Conservation (phyloP, 2,797 vertebrate species). For the Ambastaia sidthimunki region DNA sequence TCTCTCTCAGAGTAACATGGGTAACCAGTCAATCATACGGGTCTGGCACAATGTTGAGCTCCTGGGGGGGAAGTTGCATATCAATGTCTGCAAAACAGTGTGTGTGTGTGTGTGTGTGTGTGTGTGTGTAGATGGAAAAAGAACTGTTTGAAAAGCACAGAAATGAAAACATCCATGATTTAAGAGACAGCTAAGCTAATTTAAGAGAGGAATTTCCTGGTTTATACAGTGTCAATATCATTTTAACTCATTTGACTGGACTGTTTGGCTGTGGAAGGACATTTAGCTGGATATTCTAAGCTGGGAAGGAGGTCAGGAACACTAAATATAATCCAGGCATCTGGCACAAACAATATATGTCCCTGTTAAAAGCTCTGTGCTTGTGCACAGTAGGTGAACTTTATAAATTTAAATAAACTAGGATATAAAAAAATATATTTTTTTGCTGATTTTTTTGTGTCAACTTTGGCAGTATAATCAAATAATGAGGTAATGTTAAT, state of each 20-base stretch:
- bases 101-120: slow-evolving; percentile 12
- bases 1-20: slow-evolving; percentile 60
- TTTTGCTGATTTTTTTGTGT: too few relatives aligned
- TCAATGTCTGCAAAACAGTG: slow-evolving; percentile 37
- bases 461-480: too few relatives aligned
- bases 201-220: slow-evolving; percentile 37
- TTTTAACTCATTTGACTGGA: slow-evolving; percentile 37
- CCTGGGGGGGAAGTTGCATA: slow-evolving; percentile 40
- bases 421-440: too few relatives aligned
- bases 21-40: slow-evolving; percentile 55
- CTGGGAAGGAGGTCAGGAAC: slow-evolving; percentile 37
- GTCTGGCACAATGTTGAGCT: slow-evolving; percentile 51
- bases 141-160: slow-evolving; percentile 31
- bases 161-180: slow-evolving; percentile 53
- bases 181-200: slow-evolving; percentile 50
- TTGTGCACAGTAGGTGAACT: too few relatives aligned
- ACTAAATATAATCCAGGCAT: slow-evolving; percentile 43
- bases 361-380: not conserved
- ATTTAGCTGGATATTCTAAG: slow-evolving; percentile 27
- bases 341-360: slow-evolving; percentile 20
- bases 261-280: slow-evolving; percentile 24
- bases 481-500: too few relatives aligned
- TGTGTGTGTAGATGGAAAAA: not conserved
- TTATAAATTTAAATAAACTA: too few relatives aligned
- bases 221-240: slow-evolving; percentile 51